These are phyloP conservation scores for Cistogaster globosa DNA, from an alignment of 2,888 invertebrate species.

Conservation along the genomic window DNA sequence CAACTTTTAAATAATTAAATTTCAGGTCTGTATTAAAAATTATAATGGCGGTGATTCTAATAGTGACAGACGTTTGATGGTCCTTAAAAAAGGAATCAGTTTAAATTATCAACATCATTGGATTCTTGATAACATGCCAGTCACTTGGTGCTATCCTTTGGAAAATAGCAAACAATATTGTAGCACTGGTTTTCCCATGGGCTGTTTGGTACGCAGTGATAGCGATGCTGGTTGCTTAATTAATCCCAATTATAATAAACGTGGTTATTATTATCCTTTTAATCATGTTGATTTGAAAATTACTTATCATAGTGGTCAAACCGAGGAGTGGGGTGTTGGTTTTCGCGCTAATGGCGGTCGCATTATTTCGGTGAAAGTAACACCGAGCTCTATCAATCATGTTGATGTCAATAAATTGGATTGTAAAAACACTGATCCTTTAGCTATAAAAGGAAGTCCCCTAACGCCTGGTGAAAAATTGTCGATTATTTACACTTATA, in stretches of 20 bases:
- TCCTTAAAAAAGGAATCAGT: conserved; percentile 95
- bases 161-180: conserved; percentile 92
- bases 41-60: conserved; percentile 88
- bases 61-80: conserved; percentile 88
- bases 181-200: conserved; percentile 98
- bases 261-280: conserved; percentile 94
- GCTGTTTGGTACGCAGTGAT: conserved; percentile 90
- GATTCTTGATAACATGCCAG: conserved; percentile 99
- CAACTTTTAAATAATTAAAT: neutral
- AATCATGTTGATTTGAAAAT: conserved; percentile 98
- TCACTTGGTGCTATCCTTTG: conserved; percentile 96
- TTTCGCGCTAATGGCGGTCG: conserved; percentile 93
- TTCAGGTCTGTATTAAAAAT: conserved; percentile 85
- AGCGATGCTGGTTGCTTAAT: conserved; percentile 85
- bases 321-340: conserved; percentile 93
- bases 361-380: conserved; percentile 91
- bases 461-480: conserved; percentile 84
- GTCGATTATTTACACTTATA: conserved; percentile 92
- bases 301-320: conserved; percentile 94
- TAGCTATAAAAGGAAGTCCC: conserved; percentile 88
- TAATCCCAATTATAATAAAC: conserved; percentile 85
- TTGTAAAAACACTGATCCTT: conserved; percentile 85
- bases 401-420: conserved; percentile 83
- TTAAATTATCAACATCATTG: conserved; percentile 99
- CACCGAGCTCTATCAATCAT: conserved; percentile 86